Evolutionary conservation across 2,888 invertebrate genomes (phyloP).

Genomic region (Drosophila neotestacea): DNA sequence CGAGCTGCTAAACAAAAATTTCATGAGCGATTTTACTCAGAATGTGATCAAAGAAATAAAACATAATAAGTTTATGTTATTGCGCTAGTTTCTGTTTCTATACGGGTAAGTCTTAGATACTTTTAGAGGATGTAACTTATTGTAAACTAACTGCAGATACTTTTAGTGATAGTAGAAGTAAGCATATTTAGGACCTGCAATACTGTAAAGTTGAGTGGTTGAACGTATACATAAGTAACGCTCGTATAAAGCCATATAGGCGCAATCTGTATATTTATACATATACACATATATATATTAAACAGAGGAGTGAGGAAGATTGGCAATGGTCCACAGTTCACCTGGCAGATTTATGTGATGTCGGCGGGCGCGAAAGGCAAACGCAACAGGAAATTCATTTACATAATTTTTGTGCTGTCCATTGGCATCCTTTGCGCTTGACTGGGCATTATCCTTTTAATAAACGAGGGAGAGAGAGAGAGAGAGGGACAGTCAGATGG

Average conservation of each 20-base stretch:
- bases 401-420: slow-evolving; percentile 75
- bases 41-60: too few relatives aligned
- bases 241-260: neutral
- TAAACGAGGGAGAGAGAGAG: slow-evolving; percentile 32
- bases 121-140: too few relatives aligned
- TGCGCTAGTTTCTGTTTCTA: too few relatives aligned
- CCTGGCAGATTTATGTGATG: slow-evolving; percentile 47
- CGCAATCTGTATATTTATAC: slow-evolving; percentile 1
- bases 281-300: neutral
- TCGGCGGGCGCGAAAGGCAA: slow-evolving; percentile 14
- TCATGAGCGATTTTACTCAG: too few relatives aligned
- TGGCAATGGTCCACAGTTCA: slow-evolving; percentile 22
- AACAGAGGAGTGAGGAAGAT: neutral
- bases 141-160: too few relatives aligned
- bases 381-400: slow-evolving; percentile 78
- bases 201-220: neutral
- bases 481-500: slow-evolving; percentile 17
- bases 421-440: slow-evolving; percentile 77
- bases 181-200: neutral
- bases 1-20: too few relatives aligned
- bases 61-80: too few relatives aligned
- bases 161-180: neutral
- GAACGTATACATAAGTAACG: neutral
- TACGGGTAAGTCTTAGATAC: too few relatives aligned
- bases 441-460: slow-evolving; percentile 79